Conservation (phyloP, 2,888 invertebrate species). For the Noctua janthina region DNA sequence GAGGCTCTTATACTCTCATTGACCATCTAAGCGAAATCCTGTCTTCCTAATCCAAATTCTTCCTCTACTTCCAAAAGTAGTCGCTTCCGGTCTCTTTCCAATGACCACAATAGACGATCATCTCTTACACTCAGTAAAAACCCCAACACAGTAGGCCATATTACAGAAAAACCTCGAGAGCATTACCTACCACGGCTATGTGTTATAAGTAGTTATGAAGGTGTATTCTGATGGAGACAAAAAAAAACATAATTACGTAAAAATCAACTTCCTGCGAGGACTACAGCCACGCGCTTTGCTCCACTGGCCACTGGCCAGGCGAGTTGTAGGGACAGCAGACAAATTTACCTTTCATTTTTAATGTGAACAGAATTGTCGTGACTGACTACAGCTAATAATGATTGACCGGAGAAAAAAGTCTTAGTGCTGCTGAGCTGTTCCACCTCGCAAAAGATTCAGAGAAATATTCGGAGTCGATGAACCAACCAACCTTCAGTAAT, state of each 20-base stretch:
- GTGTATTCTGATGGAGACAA: conserved; percentile 56
- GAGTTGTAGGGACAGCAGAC: conserved; percentile 57
- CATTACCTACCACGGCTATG: conserved; percentile 7
- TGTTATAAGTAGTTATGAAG: conserved; percentile 20
- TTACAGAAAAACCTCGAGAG: conserved; percentile 2
- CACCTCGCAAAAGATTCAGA: background rate
- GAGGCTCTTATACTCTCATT: background rate
- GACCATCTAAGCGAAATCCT: background rate
- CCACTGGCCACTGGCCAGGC: conserved; percentile 70
- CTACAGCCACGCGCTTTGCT: conserved; percentile 71
- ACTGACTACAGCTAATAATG: background rate
- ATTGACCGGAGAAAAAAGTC: background rate
- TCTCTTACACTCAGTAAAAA: conserved; percentile 7
- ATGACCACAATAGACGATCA: conserved; percentile 4
- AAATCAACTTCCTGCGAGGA: conserved; percentile 72
- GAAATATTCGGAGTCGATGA: background rate
- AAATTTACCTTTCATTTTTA: background rate
- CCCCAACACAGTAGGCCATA: background rate
- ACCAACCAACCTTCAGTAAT: background rate
- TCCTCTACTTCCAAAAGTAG: background rate
- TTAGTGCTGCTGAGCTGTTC: background rate
- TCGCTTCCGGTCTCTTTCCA: conserved; percentile 4
- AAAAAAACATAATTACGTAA: conserved; percentile 69
- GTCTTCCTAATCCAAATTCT: background rate
- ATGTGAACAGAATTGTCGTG: background rate